Conservation (phyloP, 2,113 vertebrate genomes). For the Apteryx mantelli region DNA sequence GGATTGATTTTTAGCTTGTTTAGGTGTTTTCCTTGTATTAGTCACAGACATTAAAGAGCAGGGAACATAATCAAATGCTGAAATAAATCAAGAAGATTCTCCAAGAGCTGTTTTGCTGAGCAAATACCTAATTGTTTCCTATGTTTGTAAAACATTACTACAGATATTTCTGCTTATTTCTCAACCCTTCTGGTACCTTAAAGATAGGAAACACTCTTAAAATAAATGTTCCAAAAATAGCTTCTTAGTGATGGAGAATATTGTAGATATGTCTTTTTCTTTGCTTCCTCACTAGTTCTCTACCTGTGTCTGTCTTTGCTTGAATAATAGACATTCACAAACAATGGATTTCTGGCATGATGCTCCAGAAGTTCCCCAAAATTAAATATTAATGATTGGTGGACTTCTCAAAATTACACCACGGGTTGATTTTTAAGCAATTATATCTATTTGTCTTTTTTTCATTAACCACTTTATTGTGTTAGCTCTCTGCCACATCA, state of each 20-base stretch:
- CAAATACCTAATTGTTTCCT: not conserved
- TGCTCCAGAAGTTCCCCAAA: not conserved
- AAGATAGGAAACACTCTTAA: not conserved
- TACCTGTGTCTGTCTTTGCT: not conserved
- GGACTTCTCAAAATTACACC: not conserved
- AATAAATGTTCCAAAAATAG: not conserved
- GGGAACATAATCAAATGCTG: not conserved
- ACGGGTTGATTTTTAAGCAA: not conserved
- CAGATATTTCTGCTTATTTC: not conserved
- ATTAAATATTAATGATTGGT: not conserved
- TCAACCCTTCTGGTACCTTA: not conserved
- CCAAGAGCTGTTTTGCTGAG: not conserved
- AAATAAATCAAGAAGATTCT: not conserved
- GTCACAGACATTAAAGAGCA: not conserved
- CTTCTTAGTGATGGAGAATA: not conserved
- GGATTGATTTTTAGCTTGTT: not conserved
- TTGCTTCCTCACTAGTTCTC: not conserved
- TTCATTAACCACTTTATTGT: not conserved
- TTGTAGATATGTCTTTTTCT: not conserved
- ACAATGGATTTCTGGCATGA: not conserved
- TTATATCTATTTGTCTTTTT: not conserved
- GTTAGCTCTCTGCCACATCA: not conserved
- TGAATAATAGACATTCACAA: not conserved
- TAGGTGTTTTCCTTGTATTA: not conserved
- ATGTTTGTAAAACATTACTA: not conserved